These are phyloP conservation scores for Homalodisca vitripennis DNA, from an alignment of 1,140 invertebrate species.

Conservation along the genomic window DNA sequence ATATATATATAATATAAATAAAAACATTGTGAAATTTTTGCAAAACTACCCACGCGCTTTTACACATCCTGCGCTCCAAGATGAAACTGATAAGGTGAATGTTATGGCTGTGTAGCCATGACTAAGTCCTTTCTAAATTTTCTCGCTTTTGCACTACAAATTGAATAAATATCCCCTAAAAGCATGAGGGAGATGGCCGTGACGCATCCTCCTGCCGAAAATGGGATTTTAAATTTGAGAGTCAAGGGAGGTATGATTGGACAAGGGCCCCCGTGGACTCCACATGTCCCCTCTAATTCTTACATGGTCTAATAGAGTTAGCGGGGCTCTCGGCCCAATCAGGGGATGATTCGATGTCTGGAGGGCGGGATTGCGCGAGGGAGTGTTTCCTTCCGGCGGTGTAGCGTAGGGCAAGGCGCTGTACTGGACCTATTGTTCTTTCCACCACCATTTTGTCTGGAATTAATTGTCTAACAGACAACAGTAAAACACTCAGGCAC, in stretches of 20 bases:
- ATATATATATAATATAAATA: too few species aligned
- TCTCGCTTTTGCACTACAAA: neutral
- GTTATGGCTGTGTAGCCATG: too few species aligned
- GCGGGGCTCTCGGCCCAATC: neutral
- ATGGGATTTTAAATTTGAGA: constrained; percentile 22
- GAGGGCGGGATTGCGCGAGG: neutral
- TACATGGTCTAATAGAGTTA: constrained; percentile 12
- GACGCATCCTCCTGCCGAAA: constrained; percentile 16
- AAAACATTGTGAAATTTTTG: too few species aligned
- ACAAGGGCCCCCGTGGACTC: neutral
- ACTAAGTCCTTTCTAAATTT: neutral
- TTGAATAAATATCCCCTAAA: constrained; percentile 22
- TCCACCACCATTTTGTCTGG: constrained; percentile 11
- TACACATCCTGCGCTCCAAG: too few species aligned
- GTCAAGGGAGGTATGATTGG: constrained; percentile 13
- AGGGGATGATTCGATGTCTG: neutral
- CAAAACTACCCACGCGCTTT: too few species aligned
- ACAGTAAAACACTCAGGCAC: too few species aligned
- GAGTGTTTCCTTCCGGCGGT: neutral
- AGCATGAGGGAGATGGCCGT: neutral
- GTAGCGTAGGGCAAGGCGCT: neutral
- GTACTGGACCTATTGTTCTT: constrained; percentile 1
- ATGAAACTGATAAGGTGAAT: too few species aligned
- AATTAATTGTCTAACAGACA: too few species aligned
- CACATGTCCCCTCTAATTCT: constrained; percentile 23